Evolutionary conservation across 2,797 vertebrate species (phyloP).

Genomic region (Lagodon rhomboides): DNA sequence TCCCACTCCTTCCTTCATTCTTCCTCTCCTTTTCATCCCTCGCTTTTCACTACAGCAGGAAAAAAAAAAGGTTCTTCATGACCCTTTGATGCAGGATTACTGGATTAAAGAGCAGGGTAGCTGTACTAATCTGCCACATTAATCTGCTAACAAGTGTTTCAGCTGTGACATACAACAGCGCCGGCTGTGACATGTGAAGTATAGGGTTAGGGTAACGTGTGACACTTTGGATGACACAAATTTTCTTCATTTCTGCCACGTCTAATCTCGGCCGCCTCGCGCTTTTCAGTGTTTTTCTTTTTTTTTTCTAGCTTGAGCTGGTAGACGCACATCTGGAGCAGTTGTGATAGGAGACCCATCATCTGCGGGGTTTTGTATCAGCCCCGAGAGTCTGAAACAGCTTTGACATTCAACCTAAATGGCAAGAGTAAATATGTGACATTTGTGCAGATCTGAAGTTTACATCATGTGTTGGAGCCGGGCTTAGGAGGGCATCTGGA

Average conservation of each 20-base stretch:
- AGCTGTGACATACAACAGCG: conserved; percentile 71
- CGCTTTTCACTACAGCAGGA: conserved; percentile 50
- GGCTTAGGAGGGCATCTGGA: conserved; percentile 18
- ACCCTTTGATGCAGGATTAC: conserved; percentile 85
- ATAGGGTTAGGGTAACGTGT: conserved; percentile 52
- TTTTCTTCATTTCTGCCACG: conserved; percentile 62
- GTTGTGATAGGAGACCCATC: conserved; percentile 44
- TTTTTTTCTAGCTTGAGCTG: conserved; percentile 24
- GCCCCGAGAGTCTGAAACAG: conserved; percentile 27
- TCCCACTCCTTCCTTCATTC: conserved; percentile 52
- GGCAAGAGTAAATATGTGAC: conserved; percentile 40
- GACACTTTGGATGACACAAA: conserved; percentile 58
- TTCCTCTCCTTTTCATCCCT: conserved; percentile 67
- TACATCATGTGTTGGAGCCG: conserved; percentile 17
- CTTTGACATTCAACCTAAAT: conserved; percentile 47
- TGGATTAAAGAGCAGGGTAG: conserved; percentile 79
- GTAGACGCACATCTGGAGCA: conserved; percentile 38
- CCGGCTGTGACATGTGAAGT: conserved; percentile 60
- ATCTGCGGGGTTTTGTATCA: conserved; percentile 44
- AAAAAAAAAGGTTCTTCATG: conserved; percentile 69
- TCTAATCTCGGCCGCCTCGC: conserved; percentile 53
- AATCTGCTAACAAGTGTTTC: conserved; percentile 82
- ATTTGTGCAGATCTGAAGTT: conserved; percentile 46
- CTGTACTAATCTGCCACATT: conserved; percentile 76
- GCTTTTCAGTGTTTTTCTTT: not conserved